Evolutionary conservation across 2,888 invertebrate species (phyloP).

Genomic region (Drosophila nigricruria): DNA sequence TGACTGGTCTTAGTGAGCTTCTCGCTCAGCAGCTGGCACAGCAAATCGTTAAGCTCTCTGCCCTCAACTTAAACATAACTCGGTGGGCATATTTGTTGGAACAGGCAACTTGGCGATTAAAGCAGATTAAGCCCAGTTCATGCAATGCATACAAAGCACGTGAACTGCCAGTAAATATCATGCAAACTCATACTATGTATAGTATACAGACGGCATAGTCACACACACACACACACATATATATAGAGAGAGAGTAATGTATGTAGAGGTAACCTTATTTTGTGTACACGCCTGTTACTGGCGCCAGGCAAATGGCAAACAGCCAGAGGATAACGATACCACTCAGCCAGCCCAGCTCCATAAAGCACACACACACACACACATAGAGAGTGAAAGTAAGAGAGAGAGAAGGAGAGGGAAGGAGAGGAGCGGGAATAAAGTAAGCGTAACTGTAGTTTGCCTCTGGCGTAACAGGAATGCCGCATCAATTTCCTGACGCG

Average conservation of each 20-base stretch:
- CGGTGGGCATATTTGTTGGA: slow-evolving; percentile 14
- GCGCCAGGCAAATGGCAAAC: slow-evolving; percentile 38
- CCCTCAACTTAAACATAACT: background rate
- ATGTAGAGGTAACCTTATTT: slow-evolving; percentile 24
- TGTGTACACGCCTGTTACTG: slow-evolving; percentile 14
- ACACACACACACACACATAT: background rate
- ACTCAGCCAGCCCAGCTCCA: slow-evolving; percentile 39
- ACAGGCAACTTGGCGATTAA: slow-evolving; percentile 13
- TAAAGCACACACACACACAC: slow-evolving; percentile 12
- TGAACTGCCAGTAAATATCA: slow-evolving; percentile 29
- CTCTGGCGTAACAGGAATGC: slow-evolving; percentile 47
- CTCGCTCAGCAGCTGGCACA: slow-evolving; percentile 1
- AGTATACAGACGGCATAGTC: background rate
- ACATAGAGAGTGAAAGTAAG: too few relatives aligned
- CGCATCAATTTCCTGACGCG: slow-evolving; percentile 29
- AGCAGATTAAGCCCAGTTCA: slow-evolving; percentile 31
- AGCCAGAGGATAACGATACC: slow-evolving; percentile 50
- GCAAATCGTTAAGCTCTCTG: slow-evolving; percentile 12
- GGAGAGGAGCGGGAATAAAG: background rate
- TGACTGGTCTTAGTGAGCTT: slow-evolving; percentile 4
- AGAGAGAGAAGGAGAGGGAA: background rate
- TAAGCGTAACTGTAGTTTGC: slow-evolving; percentile 15
- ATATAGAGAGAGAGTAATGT: background rate
- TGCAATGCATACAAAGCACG: slow-evolving; percentile 31
- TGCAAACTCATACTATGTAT: background rate